Evolutionary conservation across 1,140 invertebrate genomes (phyloP).

Genomic region (Drosophila nasuta): DNA sequence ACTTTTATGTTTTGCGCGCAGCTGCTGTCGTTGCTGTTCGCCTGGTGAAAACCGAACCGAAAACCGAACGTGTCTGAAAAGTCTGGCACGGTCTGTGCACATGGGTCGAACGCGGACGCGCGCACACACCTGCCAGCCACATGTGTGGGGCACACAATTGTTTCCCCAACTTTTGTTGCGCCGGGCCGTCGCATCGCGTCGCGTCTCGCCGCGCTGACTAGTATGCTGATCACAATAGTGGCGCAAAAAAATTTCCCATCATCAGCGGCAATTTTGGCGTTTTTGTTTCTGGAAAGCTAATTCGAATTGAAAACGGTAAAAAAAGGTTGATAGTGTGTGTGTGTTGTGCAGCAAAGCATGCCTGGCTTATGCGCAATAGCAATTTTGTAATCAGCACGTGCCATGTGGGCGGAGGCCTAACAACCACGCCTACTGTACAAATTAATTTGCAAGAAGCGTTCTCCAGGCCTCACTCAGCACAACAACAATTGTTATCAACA

Average conservation of each 20-base stretch:
- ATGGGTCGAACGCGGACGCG: slow-evolving; percentile 51
- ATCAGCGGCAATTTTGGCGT: slow-evolving; percentile 8
- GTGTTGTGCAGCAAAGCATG: slow-evolving; percentile 6
- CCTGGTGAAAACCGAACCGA: slow-evolving; percentile 78
- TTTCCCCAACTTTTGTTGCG: slow-evolving; percentile 50
- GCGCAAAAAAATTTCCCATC: slow-evolving; percentile 28
- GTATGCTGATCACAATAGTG: slow-evolving; percentile 33
- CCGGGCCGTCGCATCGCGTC: background rate
- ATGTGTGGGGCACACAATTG: slow-evolving; percentile 59
- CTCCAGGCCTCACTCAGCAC: slow-evolving; percentile 34
- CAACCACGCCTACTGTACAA: slow-evolving; percentile 78
- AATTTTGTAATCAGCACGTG: slow-evolving; percentile 60
- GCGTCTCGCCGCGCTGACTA: slow-evolving; percentile 8
- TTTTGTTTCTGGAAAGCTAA: background rate
- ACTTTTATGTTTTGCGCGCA: background rate
- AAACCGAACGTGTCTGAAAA: slow-evolving; percentile 82
- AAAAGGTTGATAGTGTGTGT: background rate
- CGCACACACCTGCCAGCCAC: slow-evolving; percentile 32
- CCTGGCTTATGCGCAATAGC: slow-evolving; percentile 47
- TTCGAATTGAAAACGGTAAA: slow-evolving; percentile 13
- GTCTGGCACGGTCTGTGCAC: slow-evolving; percentile 76
- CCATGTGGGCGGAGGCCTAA: slow-evolving; percentile 76
- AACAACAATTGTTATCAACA: slow-evolving; percentile 57
- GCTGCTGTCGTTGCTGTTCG: slow-evolving; percentile 36
- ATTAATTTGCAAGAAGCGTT: slow-evolving; percentile 76